These are phyloP conservation scores for Micromesistius poutassou DNA, from an alignment of 2,797 vertebrate genomes.

Conservation along the genomic window DNA sequence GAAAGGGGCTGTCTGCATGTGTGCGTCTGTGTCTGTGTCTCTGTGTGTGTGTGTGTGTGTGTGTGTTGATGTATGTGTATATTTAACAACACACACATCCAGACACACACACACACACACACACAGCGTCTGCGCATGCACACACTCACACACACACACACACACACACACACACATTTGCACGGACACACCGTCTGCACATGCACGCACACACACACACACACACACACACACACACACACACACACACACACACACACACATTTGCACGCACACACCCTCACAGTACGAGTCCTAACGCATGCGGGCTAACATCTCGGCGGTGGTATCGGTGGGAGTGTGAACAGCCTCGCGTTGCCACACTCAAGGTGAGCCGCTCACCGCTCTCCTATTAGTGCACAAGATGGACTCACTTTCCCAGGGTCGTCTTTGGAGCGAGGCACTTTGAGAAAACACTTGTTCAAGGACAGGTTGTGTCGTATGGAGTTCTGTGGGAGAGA, in stretches of 20 bases:
- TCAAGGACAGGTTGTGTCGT: constrained; percentile 92
- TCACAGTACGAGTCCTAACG: background rate
- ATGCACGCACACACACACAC: background rate
- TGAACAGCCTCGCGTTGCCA: background rate
- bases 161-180: too few relatives aligned
- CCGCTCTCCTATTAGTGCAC: background rate
- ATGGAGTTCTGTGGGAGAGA: constrained; percentile 82
- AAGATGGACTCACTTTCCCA: constrained; percentile 81
- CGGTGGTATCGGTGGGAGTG: background rate
- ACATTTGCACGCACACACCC: background rate
- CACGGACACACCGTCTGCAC: background rate
- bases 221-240: background rate
- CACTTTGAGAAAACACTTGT: constrained; percentile 98
- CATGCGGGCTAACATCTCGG: background rate
- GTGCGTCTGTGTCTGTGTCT: background rate
- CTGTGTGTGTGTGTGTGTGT: background rate
- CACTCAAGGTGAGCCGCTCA: background rate
- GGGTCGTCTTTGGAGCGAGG: constrained; percentile 96
- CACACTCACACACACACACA: too few relatives aligned
- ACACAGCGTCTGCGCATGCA: too few relatives aligned
- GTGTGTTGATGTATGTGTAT: background rate
- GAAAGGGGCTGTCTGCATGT: background rate
- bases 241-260: too few relatives aligned
- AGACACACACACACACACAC: background rate
- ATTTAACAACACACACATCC: background rate